Percentiles rank a stretch among this genome's conserved stretches.
Conservation (phyloP, 2,797 vertebrate species). For the Enteromius radiatus region DNA sequence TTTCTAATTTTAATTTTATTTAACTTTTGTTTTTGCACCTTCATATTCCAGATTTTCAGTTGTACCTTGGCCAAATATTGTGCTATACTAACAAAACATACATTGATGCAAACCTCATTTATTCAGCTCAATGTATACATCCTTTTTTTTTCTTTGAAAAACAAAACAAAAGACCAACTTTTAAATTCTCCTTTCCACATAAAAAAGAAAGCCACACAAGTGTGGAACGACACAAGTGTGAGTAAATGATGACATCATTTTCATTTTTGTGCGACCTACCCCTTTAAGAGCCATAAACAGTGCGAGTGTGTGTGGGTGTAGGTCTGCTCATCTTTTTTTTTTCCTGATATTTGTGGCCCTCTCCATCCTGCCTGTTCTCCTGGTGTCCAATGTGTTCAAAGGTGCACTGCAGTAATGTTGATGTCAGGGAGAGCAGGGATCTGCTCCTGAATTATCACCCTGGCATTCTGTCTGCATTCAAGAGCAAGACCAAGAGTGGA, state of each 20-base stretch:
- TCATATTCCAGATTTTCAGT: no score
- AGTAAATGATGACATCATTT: neutral
- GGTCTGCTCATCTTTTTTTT: constrained; percentile 28
- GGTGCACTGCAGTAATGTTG: constrained; percentile 49
- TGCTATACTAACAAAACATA: no score
- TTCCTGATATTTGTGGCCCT: constrained; percentile 13
- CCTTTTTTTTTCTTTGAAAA: neutral
- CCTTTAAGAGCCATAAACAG: constrained; percentile 15
- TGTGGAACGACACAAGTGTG: no score
- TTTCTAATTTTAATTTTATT: no score
- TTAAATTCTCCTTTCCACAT: neutral
- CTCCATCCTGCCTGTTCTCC: neutral
- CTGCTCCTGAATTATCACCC: constrained; percentile 60
- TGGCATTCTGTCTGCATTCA: constrained; percentile 56
- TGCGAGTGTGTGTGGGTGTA: constrained; percentile 16
- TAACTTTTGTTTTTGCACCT: no score
- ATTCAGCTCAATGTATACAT: no score
- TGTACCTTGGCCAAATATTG: no score
- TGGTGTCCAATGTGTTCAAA: neutral
- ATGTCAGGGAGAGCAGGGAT: constrained; percentile 57
- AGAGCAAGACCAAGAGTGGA: neutral
- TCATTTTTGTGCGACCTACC: neutral
- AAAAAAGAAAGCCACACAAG: neutral
- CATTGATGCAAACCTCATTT: no score
- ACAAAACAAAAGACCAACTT: neutral